A percentile compares a stretch with the other conserved stretches of the same genome.
These are phyloP conservation scores for Hyalella azteca DNA, from an alignment of 2,888 invertebrate species.

Conservation along the genomic window DNA sequence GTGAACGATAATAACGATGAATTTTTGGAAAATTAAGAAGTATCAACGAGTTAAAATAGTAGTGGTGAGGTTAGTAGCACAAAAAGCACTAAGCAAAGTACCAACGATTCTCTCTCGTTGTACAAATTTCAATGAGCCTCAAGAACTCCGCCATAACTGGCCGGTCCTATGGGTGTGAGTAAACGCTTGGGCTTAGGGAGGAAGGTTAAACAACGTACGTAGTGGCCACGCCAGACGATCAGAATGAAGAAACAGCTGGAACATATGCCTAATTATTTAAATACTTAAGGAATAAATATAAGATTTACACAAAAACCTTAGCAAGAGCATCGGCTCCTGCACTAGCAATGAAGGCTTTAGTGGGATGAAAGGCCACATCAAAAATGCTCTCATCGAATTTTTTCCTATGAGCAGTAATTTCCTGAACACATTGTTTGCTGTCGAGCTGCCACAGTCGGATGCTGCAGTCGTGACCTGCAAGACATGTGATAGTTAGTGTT, in stretches of 20 bases:
- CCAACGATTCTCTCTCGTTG: no score
- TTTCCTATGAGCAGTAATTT: conserved; percentile 98
- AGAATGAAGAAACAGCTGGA: neutral
- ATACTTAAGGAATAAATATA: neutral
- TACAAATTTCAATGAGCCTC: no score
- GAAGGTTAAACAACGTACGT: neutral
- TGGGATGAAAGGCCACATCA: conserved; percentile 98
- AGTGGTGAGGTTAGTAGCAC: no score
- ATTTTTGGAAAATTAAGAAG: neutral
- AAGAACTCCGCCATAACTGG: no score
- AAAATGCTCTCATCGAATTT: conserved; percentile 99
- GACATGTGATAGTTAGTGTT: conserved; percentile 35
- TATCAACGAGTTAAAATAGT: no score
- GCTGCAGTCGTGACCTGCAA: conserved; percentile 69
- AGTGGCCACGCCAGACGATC: neutral
- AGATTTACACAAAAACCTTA: conserved; percentile 91
- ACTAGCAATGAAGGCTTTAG: conserved; percentile 97
- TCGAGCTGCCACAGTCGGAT: conserved; percentile 72
- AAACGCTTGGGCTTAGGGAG: no score
- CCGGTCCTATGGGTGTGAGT: no score
- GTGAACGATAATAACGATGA: neutral
- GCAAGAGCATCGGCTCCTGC: conserved; percentile 98
- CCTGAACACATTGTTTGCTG: conserved; percentile 98
- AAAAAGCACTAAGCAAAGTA: no score
- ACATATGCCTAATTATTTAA: neutral